Evolutionary conservation across 2,113 vertebrate species (phyloP), one percentile per base, ranked within the genome.

Genomic region (Pluvianellus socialis): DNA sequence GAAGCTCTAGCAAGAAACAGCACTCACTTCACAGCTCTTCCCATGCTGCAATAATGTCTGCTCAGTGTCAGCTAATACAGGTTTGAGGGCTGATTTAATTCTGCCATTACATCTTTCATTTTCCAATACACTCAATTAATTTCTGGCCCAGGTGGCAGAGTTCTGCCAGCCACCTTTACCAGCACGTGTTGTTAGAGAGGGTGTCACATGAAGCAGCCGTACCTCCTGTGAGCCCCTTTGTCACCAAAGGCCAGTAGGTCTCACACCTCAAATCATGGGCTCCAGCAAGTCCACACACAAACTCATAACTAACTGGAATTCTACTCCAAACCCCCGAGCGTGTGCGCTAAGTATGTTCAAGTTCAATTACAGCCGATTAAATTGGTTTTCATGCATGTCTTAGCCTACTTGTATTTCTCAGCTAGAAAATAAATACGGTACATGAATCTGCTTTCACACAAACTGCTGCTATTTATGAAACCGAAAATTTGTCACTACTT

Each of bases 151-250:
- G 45, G 28, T 2, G 44, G 49, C 55, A 73, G 53, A 33, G 26
- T 4, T 58, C 61, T 32, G 70, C 12, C 77, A 65, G 50, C 73
- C 73, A 62, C 62, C 86, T 88, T 28, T 1, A 24, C 3, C 65
- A 63, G 71, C 13, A 7, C 1, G 1, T 16, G 0, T 14, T 28
- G 59, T 44, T 7, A 21, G 28, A 32, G 35, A 71, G 10, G 38
- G 21, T 7, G 18, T 4, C 62, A 12, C 14, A 11, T 0, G 20
- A 5, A 56, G 58, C 56, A 58, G 70, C 61, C 53, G 0, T 2
- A 15, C 1, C 30, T 45, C 74, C 56, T 9, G 4, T 1, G 21
- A 63, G 26, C 6, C 19, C 53, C 59, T 8, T 0, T 6, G 26
- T 1, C 84, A 66, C 59, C 11, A 0, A 26, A 55, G 27, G 27